phyloP scores from a whole-genome alignment of 1,140 invertebrate genomes.

The Scaptomyza graminum region DNA sequence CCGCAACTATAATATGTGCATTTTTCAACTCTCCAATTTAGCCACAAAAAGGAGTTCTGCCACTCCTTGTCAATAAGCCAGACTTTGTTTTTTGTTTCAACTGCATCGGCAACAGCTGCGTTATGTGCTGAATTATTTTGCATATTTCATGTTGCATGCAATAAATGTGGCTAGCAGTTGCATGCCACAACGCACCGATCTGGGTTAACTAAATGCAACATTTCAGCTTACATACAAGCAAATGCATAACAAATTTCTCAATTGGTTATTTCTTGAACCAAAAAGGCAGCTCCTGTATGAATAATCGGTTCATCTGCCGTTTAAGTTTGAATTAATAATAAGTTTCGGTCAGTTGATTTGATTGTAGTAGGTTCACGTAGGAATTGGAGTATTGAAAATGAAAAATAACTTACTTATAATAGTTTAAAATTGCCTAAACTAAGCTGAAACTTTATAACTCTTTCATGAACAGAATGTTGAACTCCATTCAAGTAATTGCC shows the following conservation, averaged over 20 bases:
- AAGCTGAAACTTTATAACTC: background rate
- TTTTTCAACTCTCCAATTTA: constrained; percentile 10
- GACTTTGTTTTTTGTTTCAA: constrained; percentile 19
- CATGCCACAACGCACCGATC: constrained; percentile 24
- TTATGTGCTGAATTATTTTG: constrained; percentile 57
- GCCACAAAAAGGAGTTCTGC: constrained; percentile 23
- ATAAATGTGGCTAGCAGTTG: constrained; percentile 41
- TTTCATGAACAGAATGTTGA: background rate
- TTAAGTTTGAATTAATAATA: background rate
- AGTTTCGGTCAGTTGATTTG: background rate
- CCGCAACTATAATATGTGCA: constrained; percentile 29
- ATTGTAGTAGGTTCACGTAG: background rate
- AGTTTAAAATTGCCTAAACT: no score
- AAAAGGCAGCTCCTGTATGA: background rate
- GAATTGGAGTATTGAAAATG: background rate
- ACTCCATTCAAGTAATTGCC: background rate
- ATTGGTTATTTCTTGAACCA: constrained; percentile 28
- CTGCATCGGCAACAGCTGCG: constrained; percentile 28
- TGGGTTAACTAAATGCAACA: constrained; percentile 69
- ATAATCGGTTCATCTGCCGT: background rate
- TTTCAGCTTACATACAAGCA: constrained; percentile 6
- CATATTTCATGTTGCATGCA: constrained; percentile 76
- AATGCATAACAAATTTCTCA: constrained; percentile 48
- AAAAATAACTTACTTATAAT: no score
- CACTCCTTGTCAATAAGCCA: constrained; percentile 49